Evolutionary conservation across 2,797 vertebrate species (phyloP).

Genomic region (Botia kubotai): DNA sequence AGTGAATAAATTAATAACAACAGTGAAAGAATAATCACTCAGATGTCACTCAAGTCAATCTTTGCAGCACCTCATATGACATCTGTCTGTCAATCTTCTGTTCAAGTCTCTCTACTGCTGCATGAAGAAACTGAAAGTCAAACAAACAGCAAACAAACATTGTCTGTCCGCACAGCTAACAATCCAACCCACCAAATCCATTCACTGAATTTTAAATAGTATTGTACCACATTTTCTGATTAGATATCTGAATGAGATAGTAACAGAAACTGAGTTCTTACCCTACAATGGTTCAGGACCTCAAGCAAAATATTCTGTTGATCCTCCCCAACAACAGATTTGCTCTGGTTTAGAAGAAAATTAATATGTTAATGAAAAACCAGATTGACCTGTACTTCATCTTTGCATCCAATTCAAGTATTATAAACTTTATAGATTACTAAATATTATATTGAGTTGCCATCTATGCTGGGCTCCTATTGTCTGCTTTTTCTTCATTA

Average conservation of each 20-base stretch:
- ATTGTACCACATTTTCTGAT: neutral
- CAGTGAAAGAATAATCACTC: neutral
- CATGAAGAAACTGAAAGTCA: slow-evolving; percentile 48
- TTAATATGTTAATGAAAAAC: neutral
- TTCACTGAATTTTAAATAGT: neutral
- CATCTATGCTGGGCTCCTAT: no score
- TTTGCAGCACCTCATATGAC: slow-evolving; percentile 19
- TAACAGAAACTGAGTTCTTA: slow-evolving; percentile 1
- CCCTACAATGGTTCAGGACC: slow-evolving; percentile 52
- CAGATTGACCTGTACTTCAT: neutral
- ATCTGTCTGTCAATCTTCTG: slow-evolving; percentile 58
- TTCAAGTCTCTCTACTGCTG: slow-evolving; percentile 55
- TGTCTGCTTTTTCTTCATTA: neutral
- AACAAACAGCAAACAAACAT: neutral
- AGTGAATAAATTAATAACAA: neutral
- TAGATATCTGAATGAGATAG: neutral
- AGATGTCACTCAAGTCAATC: neutral
- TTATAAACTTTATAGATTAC: no score
- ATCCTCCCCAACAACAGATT: slow-evolving; percentile 20
- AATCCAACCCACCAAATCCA: neutral
- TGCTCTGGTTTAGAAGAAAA: slow-evolving; percentile 26
- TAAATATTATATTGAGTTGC: no score
- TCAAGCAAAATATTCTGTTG: slow-evolving; percentile 49
- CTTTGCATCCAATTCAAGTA: neutral
- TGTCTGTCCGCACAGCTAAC: neutral